A percentile compares a stretch with the other conserved stretches of the same genome.
Evolutionary conservation across 2,113 vertebrate genomes (phyloP).

Genomic region (Mungos mungo): DNA sequence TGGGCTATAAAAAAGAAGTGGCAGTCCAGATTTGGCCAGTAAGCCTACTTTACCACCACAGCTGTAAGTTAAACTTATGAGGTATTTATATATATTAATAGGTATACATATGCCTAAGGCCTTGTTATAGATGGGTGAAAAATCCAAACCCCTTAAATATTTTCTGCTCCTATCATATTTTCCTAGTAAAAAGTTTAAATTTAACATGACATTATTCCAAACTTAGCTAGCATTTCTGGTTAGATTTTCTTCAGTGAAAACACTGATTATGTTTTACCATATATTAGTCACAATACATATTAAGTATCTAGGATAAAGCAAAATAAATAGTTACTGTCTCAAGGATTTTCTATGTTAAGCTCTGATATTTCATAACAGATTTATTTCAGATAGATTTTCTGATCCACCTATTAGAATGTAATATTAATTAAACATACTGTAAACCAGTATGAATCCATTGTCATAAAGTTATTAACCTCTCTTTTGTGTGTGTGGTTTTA

Average conservation of each 20-base stretch:
- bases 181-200: neutral
- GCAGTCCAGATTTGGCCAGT: neutral
- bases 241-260: neutral
- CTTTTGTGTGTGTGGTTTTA: neutral
- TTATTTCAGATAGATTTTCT: constrained; percentile 21
- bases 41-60: neutral
- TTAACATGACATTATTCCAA: neutral
- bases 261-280: neutral
- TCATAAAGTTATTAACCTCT: neutral
- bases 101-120: neutral
- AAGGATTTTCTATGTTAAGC: neutral
- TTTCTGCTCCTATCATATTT: neutral
- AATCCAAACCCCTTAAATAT: neutral
- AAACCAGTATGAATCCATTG: neutral
- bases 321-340: neutral
- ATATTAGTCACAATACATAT: neutral
- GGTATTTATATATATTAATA: neutral
- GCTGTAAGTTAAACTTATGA: neutral
- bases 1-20: neutral
- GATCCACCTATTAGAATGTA: neutral
- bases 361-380: neutral
- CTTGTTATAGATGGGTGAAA: neutral
- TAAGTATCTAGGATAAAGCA: neutral
- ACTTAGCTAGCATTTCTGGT: neutral
- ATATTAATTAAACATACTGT: neutral